Evolutionary conservation across 2,888 invertebrate genomes (phyloP), one percentile per base, ranked within the genome.

Genomic region (Sinelater perroti): DNA sequence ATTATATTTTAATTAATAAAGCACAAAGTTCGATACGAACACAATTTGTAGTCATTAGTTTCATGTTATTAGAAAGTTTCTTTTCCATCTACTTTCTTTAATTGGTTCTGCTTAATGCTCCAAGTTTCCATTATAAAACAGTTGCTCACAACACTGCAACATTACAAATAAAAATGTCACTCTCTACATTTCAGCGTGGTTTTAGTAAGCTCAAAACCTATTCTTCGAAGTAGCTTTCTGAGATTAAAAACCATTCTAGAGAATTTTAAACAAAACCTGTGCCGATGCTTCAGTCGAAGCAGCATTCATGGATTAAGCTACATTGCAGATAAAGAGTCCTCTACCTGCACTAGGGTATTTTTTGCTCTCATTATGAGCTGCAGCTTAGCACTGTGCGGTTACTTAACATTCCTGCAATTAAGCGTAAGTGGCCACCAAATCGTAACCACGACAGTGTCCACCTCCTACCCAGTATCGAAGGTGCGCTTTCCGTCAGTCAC

Each of bases 401-500:
- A 60, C 17, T 49, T 65, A 13, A 61, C 62, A 8, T 21, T 40
- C 6, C 46, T 63, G 8, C 61, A 63, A 40, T 14, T 63, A 42
- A 30, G 28, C 2, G 44, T 55, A 31, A 60, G 47, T 45, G 18
- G 56, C 21, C 36, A 57, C 13, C 45, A 45, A 17, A 33, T 60
- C 7, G 18, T 50, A 13, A 74, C 72, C 14, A 67, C 68, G 1
- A 68, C 76, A 24, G 69, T 70, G 4, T 64, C 73, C 0, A 71
- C 72, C 0, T 69, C 69, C 1, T 65, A 71, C 58, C 74, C 76
- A 4, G 70, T 75, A 50, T 70, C 67, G 65, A 61, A 66, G 10
- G 46, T 73, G 14, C 63, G 65, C 3, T 76, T 76, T 63, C 75
- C 76, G 1, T 70, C 67, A 0, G 70, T 76, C 21, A 72, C 72